phyloP scores from a whole-genome alignment of 2,797 vertebrate genomes.

The Arnoldichthys spilopterus region DNA sequence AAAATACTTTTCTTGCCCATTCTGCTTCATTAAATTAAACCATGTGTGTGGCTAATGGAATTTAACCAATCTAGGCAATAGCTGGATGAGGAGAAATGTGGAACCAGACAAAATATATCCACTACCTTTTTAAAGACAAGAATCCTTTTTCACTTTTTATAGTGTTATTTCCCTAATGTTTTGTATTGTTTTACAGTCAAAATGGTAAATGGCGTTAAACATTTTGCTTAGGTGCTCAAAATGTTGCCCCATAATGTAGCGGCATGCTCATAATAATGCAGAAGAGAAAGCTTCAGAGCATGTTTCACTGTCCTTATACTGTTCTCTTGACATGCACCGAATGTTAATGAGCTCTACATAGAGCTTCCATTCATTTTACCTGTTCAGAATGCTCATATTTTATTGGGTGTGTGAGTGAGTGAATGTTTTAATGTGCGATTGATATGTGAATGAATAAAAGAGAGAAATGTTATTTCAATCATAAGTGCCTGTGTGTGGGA shows the following conservation, averaged over 20 bases:
- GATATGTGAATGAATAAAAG: constrained; percentile 35
- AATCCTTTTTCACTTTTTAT: too few relatives aligned
- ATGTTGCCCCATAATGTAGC: neutral
- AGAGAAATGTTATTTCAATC: neutral
- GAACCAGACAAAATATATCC: too few relatives aligned
- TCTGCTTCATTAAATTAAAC: too few relatives aligned
- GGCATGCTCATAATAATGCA: neutral
- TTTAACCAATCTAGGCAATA: too few relatives aligned
- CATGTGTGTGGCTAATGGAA: too few relatives aligned
- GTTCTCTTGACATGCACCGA: neutral
- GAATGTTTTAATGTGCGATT: constrained; percentile 18
- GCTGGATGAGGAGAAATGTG: too few relatives aligned
- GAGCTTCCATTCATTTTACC: neutral
- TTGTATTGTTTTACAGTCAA: too few relatives aligned
- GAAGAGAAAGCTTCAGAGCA: neutral
- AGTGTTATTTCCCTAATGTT: too few relatives aligned
- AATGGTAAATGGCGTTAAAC: too few relatives aligned
- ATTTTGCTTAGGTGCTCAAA: too few relatives aligned
- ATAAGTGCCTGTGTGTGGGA: neutral
- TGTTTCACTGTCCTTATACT: neutral
- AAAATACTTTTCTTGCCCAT: too few relatives aligned
- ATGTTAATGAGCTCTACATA: neutral
- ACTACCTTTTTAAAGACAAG: too few relatives aligned
- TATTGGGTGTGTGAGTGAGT: constrained; percentile 29
- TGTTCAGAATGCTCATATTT: neutral